Base-by-base conservation (phyloP, 2,888 invertebrate genomes). In the Myathropa florea region DNA sequence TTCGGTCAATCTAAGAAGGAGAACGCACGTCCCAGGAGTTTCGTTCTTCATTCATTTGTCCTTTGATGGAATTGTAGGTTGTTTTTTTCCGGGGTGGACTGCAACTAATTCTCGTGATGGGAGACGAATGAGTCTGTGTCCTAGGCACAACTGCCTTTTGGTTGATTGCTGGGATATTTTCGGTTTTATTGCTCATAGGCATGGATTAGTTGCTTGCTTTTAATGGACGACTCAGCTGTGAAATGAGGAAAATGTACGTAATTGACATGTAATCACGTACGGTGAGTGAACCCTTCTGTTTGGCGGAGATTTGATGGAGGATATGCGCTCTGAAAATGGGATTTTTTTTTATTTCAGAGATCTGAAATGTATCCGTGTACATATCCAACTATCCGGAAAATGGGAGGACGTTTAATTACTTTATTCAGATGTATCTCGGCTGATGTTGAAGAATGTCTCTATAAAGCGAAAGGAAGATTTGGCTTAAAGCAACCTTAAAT, bases 1-100 rank as follows among this genome's bases (percentile, higher is more conserved):
- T 39, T 83, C 67, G 86, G 86, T 86, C 86, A 83, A 75, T 83
- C 53, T 64, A 53, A 53, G 77, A n/a, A 73, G 18, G 46, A 65
- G 24, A 68, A 57, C 59, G 23, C 77, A 85, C 86, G 83, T 86
- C 67, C 72, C 21, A 26, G 55, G 21, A 57, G 28, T 30, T 39
- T 36, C 33, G 55, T 30, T 33, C 21, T 67, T 57, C 21, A 12
- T 57, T 3, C 21, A 26, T 63, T 26, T 71, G 36, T 81, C 61
- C 76, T 59, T 59, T 75, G 36, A 36, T 57, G 21, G 72, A 70
- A 73, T 65, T 60, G 70, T 46, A 39, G 4, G 71, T 76, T 71
- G 57, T 61, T 36, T 60, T 70, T 33, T 72, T 60, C 46, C 26
- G 24, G 76, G 46, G 46, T 4, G 18, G 18, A 72, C n/a, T 46